Base-by-base conservation (phyloP, 2,113 vertebrate species). In the Eretmochelys imbricata region DNA sequence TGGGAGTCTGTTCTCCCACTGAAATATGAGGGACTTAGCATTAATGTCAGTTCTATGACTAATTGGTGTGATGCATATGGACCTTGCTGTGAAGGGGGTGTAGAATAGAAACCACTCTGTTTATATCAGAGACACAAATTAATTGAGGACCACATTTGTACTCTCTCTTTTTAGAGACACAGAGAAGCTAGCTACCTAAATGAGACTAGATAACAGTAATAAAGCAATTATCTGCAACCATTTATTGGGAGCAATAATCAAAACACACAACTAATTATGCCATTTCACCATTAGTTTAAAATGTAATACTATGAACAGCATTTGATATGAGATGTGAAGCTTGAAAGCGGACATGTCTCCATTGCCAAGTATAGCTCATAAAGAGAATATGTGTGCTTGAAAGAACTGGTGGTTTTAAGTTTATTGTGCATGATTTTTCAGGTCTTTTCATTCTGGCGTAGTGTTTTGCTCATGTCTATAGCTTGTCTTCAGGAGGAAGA, bases 11-110 rank as follows among this genome's bases (percentile, higher is more conserved):
- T 91, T 83, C 38, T 29, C 75, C 51, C 80, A 38, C 22, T 59
- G 59, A 72, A 94, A 89, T 25, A 57, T 62, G 42, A 85, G 16
- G 48, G 88, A 50, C 93, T 93, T 85, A 50, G 17, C 93, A 31
- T 6, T 2, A n/a, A 80, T 75, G 31, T 17, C 76, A 59, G 46
- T 91, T 49, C 20, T 19, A 17, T 5, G 78, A 25, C 17, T 59
- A 80, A 1, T 19, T 54, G 80, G 9, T 86, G 49, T 46, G 93
- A 87, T 42, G 31, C 0, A 2, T 72, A 25, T 81, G 76, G 89
- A 53, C 55, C 4, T 24, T 57, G 75, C 24, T 65, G 8, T 42
- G 1, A 7, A 2, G 27, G 54, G 48, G 20, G 24, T 4, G 75
- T 48, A 78, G 75, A 78, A 29, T 16, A 7, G 25, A 16, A 48